Percentiles rank a stretch among this genome's conserved stretches.
Evolutionary conservation across 2,797 vertebrate genomes (phyloP).

Genomic region (Simalia tracyae): DNA sequence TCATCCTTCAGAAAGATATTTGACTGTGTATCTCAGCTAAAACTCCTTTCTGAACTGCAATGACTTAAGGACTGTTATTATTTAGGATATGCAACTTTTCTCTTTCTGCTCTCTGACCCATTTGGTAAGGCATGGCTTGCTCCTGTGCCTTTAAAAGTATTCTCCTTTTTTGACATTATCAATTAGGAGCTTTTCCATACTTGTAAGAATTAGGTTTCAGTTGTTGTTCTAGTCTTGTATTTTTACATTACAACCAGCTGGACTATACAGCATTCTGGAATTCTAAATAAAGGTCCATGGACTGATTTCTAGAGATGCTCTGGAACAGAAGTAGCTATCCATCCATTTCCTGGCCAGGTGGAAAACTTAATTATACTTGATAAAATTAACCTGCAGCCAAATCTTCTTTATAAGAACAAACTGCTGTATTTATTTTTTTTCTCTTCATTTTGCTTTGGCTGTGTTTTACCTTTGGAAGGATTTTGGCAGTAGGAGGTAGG

Average conservation of each 20-base stretch:
- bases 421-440: not conserved
- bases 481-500: not conserved
- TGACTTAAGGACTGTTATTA: no score
- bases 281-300: not conserved
- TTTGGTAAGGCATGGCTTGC: no score
- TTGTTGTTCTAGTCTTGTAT: not conserved
- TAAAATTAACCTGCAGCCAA: not conserved
- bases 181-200: no score
- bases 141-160: no score
- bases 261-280: not conserved
- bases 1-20: no score
- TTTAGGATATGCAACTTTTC: no score
- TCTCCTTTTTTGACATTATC: no score
- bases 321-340: not conserved
- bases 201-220: no score
- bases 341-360: not conserved
- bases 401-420: not conserved
- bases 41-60: no score
- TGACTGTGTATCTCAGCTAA: no score
- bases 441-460: not conserved
- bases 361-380: not conserved
- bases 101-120: no score
- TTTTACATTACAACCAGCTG: not conserved
- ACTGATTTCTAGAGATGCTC: not conserved
- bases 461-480: not conserved